A percentile compares a stretch with the other conserved stretches of the same genome.
Conservation (phyloP, 23 tunicate species). For the Ascidia mentula region DNA sequence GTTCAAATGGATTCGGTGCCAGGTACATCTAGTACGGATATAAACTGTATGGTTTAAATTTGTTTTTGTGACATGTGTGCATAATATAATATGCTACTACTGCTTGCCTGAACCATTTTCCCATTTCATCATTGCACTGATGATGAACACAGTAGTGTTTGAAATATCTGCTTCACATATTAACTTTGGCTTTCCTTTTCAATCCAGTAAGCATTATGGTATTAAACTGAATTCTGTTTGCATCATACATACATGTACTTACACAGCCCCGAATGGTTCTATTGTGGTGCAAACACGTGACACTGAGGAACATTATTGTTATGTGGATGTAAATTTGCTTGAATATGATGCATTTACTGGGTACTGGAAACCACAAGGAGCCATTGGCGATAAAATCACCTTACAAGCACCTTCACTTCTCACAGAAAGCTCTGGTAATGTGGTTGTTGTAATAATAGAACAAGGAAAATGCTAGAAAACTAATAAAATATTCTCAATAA, state of each 20-base stretch:
- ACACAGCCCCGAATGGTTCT: constrained; percentile 76
- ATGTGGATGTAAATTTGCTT: constrained; percentile 53
- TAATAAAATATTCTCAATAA: too few species aligned
- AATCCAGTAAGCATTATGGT: too few species aligned
- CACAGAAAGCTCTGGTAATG: not conserved
- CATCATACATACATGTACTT: too few species aligned
- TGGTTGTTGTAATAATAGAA: too few species aligned
- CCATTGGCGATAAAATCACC: constrained; percentile 79
- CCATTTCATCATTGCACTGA: not conserved
- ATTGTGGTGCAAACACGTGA: constrained; percentile 48
- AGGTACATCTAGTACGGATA: constrained; percentile 10
- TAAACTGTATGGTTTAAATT: not conserved
- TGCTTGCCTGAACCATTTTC: not conserved
- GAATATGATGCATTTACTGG: constrained; percentile 30
- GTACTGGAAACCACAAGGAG: constrained; percentile 80
- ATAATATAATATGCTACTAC: not conserved
- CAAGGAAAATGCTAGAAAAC: too few species aligned
- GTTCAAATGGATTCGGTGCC: constrained; percentile 87
- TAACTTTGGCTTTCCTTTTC: too few species aligned
- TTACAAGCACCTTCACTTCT: constrained; percentile 31
- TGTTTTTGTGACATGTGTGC: not conserved
- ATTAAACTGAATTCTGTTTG: too few species aligned
- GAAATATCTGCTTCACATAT: not conserved
- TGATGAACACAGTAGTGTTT: not conserved
- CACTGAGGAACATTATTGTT: constrained; percentile 72